phyloP scores from a whole-genome alignment of 2,888 invertebrate species.

The Brachycybe producta region DNA sequence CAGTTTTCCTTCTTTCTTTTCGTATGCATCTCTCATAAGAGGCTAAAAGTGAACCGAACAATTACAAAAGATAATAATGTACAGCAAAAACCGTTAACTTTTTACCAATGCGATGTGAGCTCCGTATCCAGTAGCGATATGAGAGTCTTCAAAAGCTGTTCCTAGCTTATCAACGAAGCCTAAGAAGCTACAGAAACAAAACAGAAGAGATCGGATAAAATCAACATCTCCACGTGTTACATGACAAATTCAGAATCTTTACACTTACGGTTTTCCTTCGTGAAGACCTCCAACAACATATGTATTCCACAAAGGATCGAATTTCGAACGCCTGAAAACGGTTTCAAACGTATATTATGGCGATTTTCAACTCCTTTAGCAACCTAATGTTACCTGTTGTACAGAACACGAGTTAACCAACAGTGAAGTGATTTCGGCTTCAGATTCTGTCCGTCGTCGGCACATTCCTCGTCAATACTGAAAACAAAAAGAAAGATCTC shows the following conservation, averaged over 20 bases:
- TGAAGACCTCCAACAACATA: conserved; percentile 83
- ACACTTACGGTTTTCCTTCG: conserved; percentile 39
- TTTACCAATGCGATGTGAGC: conserved; percentile 64
- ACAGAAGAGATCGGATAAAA: too few species aligned
- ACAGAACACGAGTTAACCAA: conserved; percentile 89
- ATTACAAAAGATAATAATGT: too few species aligned
- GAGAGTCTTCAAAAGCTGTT: conserved; percentile 70
- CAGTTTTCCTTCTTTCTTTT: conserved; percentile 42
- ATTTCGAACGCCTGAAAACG: conserved; percentile 43
- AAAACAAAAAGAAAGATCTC: conserved; percentile 16
- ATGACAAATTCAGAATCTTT: too few species aligned
- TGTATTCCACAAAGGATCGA: conserved; percentile 94
- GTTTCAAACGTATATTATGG: conserved; percentile 6
- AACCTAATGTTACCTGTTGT: conserved; percentile 59
- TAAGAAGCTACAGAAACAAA: conserved; percentile 53
- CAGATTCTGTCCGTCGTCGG: conserved; percentile 73
- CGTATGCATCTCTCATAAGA: conserved; percentile 58
- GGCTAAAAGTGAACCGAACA: conserved; percentile 41
- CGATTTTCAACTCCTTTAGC: not conserved
- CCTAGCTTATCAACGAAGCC: conserved; percentile 90
- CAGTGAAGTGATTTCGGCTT: conserved; percentile 84
- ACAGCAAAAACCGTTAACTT: not conserved
- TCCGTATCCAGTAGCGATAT: conserved; percentile 78
- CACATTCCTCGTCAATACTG: conserved; percentile 78
- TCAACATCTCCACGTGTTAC: too few species aligned